Evolutionary conservation across 2,797 vertebrate genomes (phyloP).

Genomic region (Anguilla obscura): DNA sequence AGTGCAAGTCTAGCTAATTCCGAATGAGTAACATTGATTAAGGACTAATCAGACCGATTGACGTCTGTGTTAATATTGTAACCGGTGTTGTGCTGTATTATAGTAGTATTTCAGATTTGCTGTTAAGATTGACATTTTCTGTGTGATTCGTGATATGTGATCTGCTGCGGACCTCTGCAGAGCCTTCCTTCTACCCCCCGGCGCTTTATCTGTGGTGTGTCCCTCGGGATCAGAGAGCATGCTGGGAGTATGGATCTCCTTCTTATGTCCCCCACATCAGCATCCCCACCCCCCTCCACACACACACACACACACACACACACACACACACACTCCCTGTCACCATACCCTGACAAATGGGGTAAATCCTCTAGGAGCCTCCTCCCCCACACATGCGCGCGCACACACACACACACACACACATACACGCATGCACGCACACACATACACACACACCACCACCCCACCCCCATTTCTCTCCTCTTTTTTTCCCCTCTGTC

Average conservation of each 20-base stretch:
- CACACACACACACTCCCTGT: not conserved
- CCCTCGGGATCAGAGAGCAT: conserved; percentile 53
- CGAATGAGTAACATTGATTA: not conserved
- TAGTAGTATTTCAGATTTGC: not conserved
- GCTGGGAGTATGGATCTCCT: conserved; percentile 54
- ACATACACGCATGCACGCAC: not conserved
- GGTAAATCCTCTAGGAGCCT: conserved; percentile 29
- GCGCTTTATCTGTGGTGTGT: not conserved
- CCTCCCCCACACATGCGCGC: not conserved
- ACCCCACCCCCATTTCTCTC: not conserved
- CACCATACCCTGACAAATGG: conserved; percentile 35
- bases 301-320: not conserved
- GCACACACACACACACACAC: conserved; percentile 8
- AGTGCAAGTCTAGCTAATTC: not conserved
- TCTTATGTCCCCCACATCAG: conserved; percentile 51
- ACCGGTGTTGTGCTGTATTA: not conserved
- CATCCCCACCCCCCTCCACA: conserved; percentile 42
- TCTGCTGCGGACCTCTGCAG: conserved; percentile 12
- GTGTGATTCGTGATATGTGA: conserved; percentile 5
- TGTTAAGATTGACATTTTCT: not conserved
- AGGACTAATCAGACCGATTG: not conserved
- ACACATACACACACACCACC: conserved; percentile 20
- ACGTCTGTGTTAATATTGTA: not conserved
- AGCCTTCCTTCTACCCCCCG: not conserved
- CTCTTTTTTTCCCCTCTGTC: not conserved